phyloP scores from a whole-genome alignment of 2,888 invertebrate genomes.

The Schizaphis graminum region DNA sequence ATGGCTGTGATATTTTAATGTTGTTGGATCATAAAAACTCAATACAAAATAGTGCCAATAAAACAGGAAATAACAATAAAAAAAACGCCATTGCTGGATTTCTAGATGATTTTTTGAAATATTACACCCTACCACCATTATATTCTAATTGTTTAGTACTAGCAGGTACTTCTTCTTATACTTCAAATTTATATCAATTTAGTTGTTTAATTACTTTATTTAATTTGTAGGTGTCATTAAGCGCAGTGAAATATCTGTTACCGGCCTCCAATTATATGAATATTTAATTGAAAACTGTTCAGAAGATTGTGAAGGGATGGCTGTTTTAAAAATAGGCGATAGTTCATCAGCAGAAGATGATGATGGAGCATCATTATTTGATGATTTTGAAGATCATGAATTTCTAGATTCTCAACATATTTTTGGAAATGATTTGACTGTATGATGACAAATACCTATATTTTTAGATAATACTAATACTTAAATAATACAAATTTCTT shows the following conservation, averaged over 20 bases:
- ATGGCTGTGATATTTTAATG: background rate
- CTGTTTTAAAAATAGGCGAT: constrained; percentile 51
- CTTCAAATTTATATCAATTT: constrained; percentile 66
- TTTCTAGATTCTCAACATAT: background rate
- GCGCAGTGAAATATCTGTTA: constrained; percentile 50
- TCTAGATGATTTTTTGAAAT: constrained; percentile 82
- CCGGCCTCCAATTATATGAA: constrained; percentile 46
- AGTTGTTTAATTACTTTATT: background rate
- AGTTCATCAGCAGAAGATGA: constrained; percentile 24
- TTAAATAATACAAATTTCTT: background rate
- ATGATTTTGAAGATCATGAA: constrained; percentile 15
- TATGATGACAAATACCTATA: background rate
- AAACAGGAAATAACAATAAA: background rate
- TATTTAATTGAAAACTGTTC: constrained; percentile 42
- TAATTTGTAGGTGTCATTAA: constrained; percentile 33
- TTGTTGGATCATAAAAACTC: constrained; percentile 15
- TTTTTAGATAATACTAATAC: background rate
- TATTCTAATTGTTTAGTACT: constrained; percentile 81
- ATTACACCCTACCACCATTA: constrained; percentile 83
- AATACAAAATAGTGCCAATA: constrained; percentile 2
- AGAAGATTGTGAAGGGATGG: constrained; percentile 48
- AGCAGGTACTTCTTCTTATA: constrained; percentile 73
- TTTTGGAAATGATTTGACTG: constrained; percentile 5
- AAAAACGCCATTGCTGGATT: constrained; percentile 75
- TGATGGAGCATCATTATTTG: constrained; percentile 42